Evolutionary conservation across 1,140 invertebrate species (phyloP), one percentile per base, ranked within the genome.

Genomic region (Drosophila navojoa): DNA sequence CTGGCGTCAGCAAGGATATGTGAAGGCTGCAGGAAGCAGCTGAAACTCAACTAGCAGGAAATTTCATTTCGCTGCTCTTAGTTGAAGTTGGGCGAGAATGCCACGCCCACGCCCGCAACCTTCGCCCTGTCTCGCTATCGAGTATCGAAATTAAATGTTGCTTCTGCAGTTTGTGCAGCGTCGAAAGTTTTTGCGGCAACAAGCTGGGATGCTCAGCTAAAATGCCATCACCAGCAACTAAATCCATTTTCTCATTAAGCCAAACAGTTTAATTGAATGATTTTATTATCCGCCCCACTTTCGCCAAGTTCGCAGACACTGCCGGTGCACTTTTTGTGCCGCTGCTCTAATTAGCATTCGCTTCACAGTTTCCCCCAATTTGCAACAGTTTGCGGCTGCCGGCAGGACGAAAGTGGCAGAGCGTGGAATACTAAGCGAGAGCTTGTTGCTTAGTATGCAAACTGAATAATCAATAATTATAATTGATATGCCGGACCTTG

Each of bases 101-200:
- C 45, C 9, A 19, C 1, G 16, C 16, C 45, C 5, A 22, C 19
- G 0, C 7, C 15, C 3, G 1, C 7, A 3, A 1, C 40, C 10
- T 47, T 53, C 35, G 44, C 49, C 35, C 38, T 78, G 69, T 81
- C 67, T 73, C 74, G 80, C 89, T 89, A 84, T 89, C 85, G 84
- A 89, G 84, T 80, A 89, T 82, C 82, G 79, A 87, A 87, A 87
- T 89, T 89, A 81, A 89, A 89, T 89, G 80, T 89, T 84, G 72
- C 55, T 57, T 35, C 47, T 61, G 35, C 54, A 58, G 53, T 45
- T 72, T 38, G 35, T 7, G 35, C 35, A 38, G 35, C 11, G 35
- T 11, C 59, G 47, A 70, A 70, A 32, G 47, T 72, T 71, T 40
- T 27, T 49, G 40, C 42, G 32, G 38, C 59, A 45, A 44, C 62